Base-by-base conservation (phyloP, 1,140 invertebrate genomes). In the Rhagoletis pomonella region DNA sequence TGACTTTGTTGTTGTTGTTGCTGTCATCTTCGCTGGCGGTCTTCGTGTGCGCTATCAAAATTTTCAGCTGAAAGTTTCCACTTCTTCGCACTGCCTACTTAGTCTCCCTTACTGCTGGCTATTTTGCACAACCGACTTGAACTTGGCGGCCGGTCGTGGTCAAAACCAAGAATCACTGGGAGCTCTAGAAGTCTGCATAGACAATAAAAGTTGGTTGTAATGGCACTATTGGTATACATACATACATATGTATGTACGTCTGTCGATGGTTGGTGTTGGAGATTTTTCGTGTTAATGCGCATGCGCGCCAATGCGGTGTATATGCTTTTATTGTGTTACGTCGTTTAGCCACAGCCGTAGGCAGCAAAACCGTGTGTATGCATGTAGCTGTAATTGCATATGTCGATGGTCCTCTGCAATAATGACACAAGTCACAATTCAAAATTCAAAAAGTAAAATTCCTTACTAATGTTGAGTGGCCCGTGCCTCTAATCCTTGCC, bases 11-110 rank as follows among this genome's bases (percentile, higher is more conserved):
- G 42, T 44, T 84, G 42, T 84, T 84, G 14, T 84, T 84, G 77
- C 44, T 58, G 77, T 84, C 59, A 65, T 62, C 62, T 60, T 4
- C 85, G 85, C 85, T 86, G 58, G 85, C 62, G 58, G 85, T 86
- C 85, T 62, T 58, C 42, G 58, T 86, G 85, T 86, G 7, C 50
- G 58, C 62, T 86, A 65, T 86, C 85, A 50, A 50, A 81, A 81
- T 19, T 81, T 81, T 81, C 47, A 55, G 42, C 17, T 29, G 14
- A 81, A 81, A 55, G 50, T 50, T 81, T 55, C 10, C 47, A n/a
- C 4, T 81, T 81, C 55, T n/a, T 47, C 44, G 39, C 67, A 6
- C 60, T 59, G 58, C 6, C 6, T 29, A 67, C 65, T 42, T 1
- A 7, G n/a, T 17, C 14, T 73, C 64, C 50, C 10, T 10, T 10